Conservation (phyloP, 2,888 invertebrate genomes). For the Bembecia ichneumoniformis region DNA sequence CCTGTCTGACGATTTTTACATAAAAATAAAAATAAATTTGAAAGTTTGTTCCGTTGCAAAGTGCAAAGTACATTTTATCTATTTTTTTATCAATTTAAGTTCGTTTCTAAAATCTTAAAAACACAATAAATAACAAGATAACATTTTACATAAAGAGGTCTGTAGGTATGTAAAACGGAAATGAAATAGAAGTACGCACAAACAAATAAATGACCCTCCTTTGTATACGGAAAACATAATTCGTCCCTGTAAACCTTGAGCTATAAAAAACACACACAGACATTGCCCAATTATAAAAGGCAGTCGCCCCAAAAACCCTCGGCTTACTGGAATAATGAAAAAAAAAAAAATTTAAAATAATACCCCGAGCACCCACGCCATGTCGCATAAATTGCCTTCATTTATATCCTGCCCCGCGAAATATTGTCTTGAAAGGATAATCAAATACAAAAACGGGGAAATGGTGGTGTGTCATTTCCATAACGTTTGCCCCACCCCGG, state of each 20-base stretch:
- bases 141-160: too few relatives aligned
- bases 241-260: constrained; percentile 14
- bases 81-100: too few relatives aligned
- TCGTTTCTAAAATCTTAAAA: too few relatives aligned
- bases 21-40: too few relatives aligned
- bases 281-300: constrained; percentile 61
- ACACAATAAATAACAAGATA: too few relatives aligned
- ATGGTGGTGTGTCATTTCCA: constrained; percentile 72
- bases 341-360: constrained; percentile 65
- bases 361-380: constrained; percentile 48
- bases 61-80: too few relatives aligned
- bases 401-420: constrained; percentile 70
- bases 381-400: constrained; percentile 72
- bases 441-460: constrained; percentile 72
- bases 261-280: constrained; percentile 31
- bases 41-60: too few relatives aligned
- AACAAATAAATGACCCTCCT: constrained; percentile 7
- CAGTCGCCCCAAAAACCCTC: constrained; percentile 45
- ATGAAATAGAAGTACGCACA: background rate
- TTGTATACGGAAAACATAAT: constrained; percentile 57
- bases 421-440: constrained; percentile 74
- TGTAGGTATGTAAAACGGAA: background rate
- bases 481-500: constrained; percentile 49
- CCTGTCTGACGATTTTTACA: too few relatives aligned
- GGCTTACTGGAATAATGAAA: constrained; percentile 36